Evolutionary conservation across 2,888 invertebrate genomes (phyloP), one percentile per base, ranked within the genome.

Genomic region (Tupiocoris notatus): DNA sequence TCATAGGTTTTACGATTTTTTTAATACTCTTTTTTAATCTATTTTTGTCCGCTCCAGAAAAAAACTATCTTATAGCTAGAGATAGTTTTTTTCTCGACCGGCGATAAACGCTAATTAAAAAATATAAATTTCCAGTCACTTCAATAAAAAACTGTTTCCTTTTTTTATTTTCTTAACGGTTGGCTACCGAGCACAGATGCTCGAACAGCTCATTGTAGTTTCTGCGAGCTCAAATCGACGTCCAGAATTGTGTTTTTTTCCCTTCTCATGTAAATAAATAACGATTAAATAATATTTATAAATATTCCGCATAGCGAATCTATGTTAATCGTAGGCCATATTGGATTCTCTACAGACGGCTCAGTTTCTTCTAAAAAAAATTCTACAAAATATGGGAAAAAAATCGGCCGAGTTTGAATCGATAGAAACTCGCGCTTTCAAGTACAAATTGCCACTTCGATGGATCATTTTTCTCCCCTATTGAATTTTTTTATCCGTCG

Each of bases 291-390:
- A 22, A 78, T 77, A 77, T 78, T 75, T 78, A 68, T 68, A 76
- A 59, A 76, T 24, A 76, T 24, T 57, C 23, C 59, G 59, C 20
- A 78, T 78, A 76, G 75, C 75, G 66, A 76, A 73, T 76, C 62
- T 74, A 77, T 77, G 66, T 63, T 64, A 70, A 70, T 65, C 24
- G 78, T 78, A 78, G 78, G 77, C 78, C 78, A 78, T 78, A 78
- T 78, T 78, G 64, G 39, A 67, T 74, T 76, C 64, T 75, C 75
- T 77, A 70, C 77, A n/a, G n/a, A n/a, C n/a, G n/a, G 75, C 75
- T 67, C 39, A 39, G 3, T 39, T 39, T 39, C 39, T 12, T 39
- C 39, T 39, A 12, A 39, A 12, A 39, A 39, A n/a, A n/a, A n/a
- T n/a, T n/a, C n/a, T n/a, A n/a, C n/a, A n/a, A n/a, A n/a, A n/a